Percentiles rank a stretch among this genome's conserved stretches.
These are phyloP conservation scores for Notamacropus eugenii DNA, from an alignment of 2,797 vertebrate genomes.

Conservation along the genomic window DNA sequence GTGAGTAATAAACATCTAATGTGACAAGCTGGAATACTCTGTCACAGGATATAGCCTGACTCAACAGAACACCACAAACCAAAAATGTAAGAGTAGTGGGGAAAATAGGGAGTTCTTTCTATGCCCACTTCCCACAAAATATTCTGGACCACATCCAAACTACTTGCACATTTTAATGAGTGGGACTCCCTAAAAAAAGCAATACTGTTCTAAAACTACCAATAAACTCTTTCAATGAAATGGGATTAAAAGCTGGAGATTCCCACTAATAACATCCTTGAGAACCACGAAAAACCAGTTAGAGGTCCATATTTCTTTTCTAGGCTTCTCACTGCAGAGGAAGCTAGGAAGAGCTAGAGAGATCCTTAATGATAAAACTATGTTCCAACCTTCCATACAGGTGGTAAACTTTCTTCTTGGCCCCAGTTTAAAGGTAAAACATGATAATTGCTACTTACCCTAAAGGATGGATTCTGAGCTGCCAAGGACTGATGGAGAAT, in stretches of 20 bases:
- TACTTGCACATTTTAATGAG: conserved; percentile 27
- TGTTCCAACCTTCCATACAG: background rate
- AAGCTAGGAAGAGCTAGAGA: background rate
- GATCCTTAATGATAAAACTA: background rate
- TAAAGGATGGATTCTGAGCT: background rate
- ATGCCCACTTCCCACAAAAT: background rate
- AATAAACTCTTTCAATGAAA: conserved; percentile 18
- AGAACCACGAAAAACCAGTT: conserved; percentile 11
- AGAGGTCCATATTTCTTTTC: conserved; percentile 13
- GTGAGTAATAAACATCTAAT: background rate
- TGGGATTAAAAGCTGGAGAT: conserved; percentile 24
- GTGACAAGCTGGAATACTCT: conserved; percentile 20
- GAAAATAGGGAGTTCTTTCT: background rate
- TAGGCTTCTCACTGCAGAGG: conserved; percentile 8
- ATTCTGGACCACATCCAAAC: conserved; percentile 1
- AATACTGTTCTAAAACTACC: conserved; percentile 33
- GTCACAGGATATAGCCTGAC: background rate
- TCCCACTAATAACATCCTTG: conserved; percentile 6
- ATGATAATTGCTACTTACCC: conserved; percentile 28
- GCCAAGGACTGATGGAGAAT: background rate
- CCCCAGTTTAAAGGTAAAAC: conserved; percentile 17
- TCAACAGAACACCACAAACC: conserved; percentile 9
- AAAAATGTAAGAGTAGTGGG: background rate
- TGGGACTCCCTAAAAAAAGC: background rate
- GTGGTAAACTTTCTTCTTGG: conserved; percentile 57